Percentiles rank a stretch among this genome's conserved stretches.
Conservation (phyloP, 1,140 invertebrate genomes). For the Spodoptera frugiperda region DNA sequence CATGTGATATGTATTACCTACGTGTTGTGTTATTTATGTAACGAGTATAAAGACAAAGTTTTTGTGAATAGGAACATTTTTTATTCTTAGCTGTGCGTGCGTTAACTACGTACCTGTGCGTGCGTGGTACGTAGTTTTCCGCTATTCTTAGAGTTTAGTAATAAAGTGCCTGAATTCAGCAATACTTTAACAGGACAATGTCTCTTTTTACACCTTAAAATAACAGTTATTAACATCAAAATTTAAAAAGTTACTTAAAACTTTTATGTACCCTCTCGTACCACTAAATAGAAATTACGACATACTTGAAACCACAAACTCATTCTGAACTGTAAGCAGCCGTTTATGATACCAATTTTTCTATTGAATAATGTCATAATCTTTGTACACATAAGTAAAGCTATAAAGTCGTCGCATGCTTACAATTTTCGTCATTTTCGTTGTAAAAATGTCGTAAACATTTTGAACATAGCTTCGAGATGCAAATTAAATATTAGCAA, state of each 20-base stretch:
- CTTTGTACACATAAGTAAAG: neutral
- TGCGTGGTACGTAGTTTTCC: conserved; percentile 50
- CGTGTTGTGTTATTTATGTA: conserved; percentile 42
- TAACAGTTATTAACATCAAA: neutral
- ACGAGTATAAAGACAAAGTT: conserved; percentile 50
- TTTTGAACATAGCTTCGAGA: conserved; percentile 42
- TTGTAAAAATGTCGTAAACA: conserved; percentile 41
- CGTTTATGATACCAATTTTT: neutral
- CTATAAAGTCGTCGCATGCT: conserved; percentile 4
- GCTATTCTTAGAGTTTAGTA: conserved; percentile 44
- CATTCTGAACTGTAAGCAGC: neutral
- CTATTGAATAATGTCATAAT: neutral
- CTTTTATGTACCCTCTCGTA: too few species aligned
- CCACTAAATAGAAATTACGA: too few species aligned
- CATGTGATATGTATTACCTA: conserved; percentile 38
- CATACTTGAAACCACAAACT: too few species aligned
- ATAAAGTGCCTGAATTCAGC: conserved; percentile 4
- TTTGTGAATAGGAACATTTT: conserved; percentile 51
- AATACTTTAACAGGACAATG: neutral
- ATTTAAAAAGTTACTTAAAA: too few species aligned
- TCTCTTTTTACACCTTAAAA: neutral
- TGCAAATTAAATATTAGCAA: conserved; percentile 46
- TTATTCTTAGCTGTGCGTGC: conserved; percentile 49
- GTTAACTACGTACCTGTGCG: conserved; percentile 52
- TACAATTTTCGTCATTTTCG: conserved; percentile 30